Evolutionary conservation across 1,140 invertebrate genomes (phyloP).

Genomic region (Brachionus rotundiformis): DNA sequence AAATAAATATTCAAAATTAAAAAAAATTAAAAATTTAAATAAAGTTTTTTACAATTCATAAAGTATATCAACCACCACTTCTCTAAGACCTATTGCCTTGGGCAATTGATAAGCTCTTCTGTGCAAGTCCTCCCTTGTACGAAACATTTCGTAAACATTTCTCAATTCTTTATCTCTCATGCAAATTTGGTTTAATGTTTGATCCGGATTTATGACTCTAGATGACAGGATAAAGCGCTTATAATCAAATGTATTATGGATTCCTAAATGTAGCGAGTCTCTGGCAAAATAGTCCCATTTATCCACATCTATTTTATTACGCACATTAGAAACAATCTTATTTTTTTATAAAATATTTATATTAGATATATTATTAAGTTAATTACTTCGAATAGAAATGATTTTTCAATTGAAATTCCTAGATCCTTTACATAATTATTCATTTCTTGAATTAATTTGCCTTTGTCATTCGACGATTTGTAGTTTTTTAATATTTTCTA

Average conservation of each 20-base stretch:
- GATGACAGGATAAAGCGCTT: constrained; percentile 62
- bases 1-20: neutral
- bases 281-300: constrained; percentile 73
- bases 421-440: neutral
- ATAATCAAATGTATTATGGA: constrained; percentile 66
- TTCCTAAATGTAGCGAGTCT: constrained; percentile 67
- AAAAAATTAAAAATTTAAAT: neutral
- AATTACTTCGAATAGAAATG: constrained; percentile 27
- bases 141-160: constrained; percentile 66
- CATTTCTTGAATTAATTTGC: too few species aligned
- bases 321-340: constrained; percentile 71
- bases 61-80: constrained; percentile 58
- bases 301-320: constrained; percentile 72
- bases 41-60: neutral
- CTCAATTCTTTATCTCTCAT: constrained; percentile 63
- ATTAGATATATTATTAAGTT: too few species aligned
- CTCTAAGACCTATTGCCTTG: constrained; percentile 63
- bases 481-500: neutral
- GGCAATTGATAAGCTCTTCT: constrained; percentile 67
- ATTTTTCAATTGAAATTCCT: neutral
- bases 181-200: constrained; percentile 62
- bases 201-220: constrained; percentile 58
- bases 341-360: too few species aligned
- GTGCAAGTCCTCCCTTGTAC: constrained; percentile 64
- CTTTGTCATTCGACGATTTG: neutral